These are phyloP conservation scores for Hippocampus kuda DNA, from an alignment of 2,797 vertebrate species.

Conservation along the genomic window DNA sequence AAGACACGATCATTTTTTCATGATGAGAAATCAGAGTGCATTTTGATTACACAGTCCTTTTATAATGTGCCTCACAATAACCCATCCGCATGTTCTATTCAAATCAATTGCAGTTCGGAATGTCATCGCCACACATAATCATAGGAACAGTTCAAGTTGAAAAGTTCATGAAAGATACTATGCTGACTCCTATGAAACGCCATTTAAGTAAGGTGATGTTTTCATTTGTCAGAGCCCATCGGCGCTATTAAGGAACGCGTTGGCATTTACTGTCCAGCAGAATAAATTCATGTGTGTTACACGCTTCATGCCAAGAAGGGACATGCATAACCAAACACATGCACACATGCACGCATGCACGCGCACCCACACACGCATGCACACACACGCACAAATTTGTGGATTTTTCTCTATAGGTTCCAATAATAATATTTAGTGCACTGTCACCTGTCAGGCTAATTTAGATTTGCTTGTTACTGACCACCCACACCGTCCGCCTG, in stretches of 20 bases:
- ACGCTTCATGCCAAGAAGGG: constrained; percentile 33
- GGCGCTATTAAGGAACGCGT: constrained; percentile 52
- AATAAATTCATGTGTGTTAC: constrained; percentile 51
- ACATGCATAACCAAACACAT: not conserved
- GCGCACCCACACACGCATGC: constrained; percentile 13
- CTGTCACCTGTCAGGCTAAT: constrained; percentile 61
- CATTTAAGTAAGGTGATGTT: constrained; percentile 53
- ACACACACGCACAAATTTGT: constrained; percentile 18
- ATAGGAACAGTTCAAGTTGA: constrained; percentile 42
- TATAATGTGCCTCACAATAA: constrained; percentile 43
- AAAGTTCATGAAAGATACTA: constrained; percentile 44
- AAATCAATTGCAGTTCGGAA: constrained; percentile 58
- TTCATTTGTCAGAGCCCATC: constrained; percentile 63
- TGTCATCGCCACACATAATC: constrained; percentile 59
- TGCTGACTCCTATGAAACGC: constrained; percentile 40
- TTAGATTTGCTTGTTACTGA: constrained; percentile 57
- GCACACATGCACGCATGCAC: constrained; percentile 2
- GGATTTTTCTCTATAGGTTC: constrained; percentile 23
- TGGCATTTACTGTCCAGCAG: constrained; percentile 54
- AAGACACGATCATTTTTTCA: too few relatives aligned
- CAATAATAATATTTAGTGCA: constrained; percentile 48
- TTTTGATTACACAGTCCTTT: constrained; percentile 24
- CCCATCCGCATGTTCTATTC: constrained; percentile 48
- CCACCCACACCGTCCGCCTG: constrained; percentile 42
- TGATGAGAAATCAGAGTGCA: too few relatives aligned